Conservation (phyloP, 2,797 vertebrate genomes). For the Myotis daubentonii region DNA sequence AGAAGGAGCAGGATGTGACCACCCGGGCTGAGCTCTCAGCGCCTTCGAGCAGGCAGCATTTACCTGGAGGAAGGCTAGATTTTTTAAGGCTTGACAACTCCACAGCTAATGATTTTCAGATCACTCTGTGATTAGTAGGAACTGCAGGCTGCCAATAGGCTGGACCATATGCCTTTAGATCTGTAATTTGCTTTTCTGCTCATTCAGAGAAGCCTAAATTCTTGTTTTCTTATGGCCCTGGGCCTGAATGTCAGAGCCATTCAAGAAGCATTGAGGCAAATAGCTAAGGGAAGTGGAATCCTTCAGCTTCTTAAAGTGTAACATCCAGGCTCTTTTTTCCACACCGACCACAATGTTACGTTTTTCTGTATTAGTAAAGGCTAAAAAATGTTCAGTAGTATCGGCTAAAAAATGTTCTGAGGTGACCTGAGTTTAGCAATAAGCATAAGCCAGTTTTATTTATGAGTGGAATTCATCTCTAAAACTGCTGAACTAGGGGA, state of each 20-base stretch:
- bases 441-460: background rate
- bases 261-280: background rate
- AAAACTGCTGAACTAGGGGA: background rate
- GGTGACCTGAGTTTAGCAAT: background rate
- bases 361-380: background rate
- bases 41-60: background rate
- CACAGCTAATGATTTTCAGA: background rate
- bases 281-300: background rate
- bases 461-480: background rate
- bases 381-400: background rate
- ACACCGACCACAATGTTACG: background rate
- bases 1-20: background rate
- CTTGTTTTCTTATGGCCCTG: background rate
- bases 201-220: background rate
- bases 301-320: background rate
- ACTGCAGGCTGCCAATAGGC: background rate
- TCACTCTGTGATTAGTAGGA: background rate
- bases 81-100: background rate
- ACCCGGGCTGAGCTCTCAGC: background rate
- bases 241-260: background rate
- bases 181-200: background rate
- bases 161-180: background rate
- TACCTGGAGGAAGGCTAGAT: background rate
- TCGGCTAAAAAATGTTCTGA: background rate
- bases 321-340: background rate